A percentile compares a stretch with the other conserved stretches of the same genome.
Conservation (phyloP, 2,888 invertebrate species). For the Strigamia maritima region DNA sequence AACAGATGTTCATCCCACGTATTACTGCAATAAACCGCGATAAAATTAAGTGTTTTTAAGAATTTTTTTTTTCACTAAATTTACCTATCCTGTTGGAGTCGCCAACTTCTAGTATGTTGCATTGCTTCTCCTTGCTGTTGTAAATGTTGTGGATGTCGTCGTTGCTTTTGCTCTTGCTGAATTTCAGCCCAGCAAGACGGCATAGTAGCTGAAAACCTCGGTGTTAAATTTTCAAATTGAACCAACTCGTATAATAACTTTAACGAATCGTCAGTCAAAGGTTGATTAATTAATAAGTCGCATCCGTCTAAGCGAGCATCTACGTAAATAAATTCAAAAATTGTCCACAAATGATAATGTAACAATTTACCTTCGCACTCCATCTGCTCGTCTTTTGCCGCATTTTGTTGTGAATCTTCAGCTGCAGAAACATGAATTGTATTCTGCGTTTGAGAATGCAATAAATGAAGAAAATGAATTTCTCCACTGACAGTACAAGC, state of each 20-base stretch:
- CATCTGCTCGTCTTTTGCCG: too few relatives aligned
- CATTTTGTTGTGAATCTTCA: background rate
- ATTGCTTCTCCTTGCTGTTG: constrained; percentile 64
- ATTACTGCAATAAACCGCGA: constrained; percentile 54
- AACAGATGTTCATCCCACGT: constrained; percentile 92
- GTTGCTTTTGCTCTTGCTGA: constrained; percentile 83
- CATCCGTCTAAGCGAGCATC: constrained; percentile 42
- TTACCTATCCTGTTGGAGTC: constrained; percentile 77
- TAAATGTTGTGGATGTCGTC: constrained; percentile 78
- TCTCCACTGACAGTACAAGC: constrained; percentile 76
- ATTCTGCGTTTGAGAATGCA: constrained; percentile 46
- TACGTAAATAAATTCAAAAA: background rate
- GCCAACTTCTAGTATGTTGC: constrained; percentile 80
- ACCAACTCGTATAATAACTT: constrained; percentile 70
- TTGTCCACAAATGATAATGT: background rate
- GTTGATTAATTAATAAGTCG: constrained; percentile 51
- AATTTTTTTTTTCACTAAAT: constrained; percentile 43
- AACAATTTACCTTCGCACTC: background rate
- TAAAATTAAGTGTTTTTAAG: background rate
- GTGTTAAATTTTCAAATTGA: constrained; percentile 67
- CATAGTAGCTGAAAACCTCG: constrained; percentile 78
- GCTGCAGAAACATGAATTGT: background rate
- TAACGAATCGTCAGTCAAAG: constrained; percentile 61
- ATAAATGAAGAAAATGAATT: constrained; percentile 71
- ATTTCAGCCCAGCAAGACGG: constrained; percentile 92